Evolutionary conservation across 37 sponge, comb jelly and placozoan genomes (phyloP).

Genomic region (Crambe crambe): DNA sequence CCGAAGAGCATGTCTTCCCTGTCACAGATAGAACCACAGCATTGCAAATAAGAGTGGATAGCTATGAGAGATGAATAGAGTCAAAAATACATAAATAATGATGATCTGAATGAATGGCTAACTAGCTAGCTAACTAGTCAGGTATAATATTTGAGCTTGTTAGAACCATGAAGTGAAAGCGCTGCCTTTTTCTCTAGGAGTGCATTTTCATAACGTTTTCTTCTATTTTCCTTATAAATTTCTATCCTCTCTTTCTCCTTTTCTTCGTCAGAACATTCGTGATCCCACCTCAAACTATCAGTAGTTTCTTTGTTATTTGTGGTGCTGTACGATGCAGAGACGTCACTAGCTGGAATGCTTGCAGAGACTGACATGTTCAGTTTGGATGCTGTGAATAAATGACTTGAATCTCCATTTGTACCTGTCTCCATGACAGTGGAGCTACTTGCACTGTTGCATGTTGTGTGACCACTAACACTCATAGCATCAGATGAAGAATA

Average conservation of each 20-base stretch:
- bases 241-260: slow-evolving; percentile 58
- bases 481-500: slow-evolving; percentile 30
- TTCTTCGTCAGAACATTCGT: slow-evolving; percentile 53
- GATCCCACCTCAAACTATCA: slow-evolving; percentile 62
- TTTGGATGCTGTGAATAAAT: background rate
- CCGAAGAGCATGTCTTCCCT: too few species aligned
- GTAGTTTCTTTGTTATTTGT: too few species aligned
- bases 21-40: too few species aligned
- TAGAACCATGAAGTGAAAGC: background rate
- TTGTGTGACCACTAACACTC: slow-evolving; percentile 4
- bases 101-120: too few species aligned
- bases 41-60: too few species aligned
- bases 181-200: slow-evolving; percentile 27
- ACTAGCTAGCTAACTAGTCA: too few species aligned
- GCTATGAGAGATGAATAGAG: too few species aligned
- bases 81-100: too few species aligned
- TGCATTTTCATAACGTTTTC: slow-evolving; percentile 51
- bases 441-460: background rate
- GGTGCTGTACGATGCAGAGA: too few species aligned
- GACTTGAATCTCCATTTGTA: background rate
- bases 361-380: background rate
- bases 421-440: slow-evolving; percentile 1
- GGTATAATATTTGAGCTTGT: too few species aligned
- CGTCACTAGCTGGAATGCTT: background rate
- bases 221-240: slow-evolving; percentile 56